Base-by-base conservation (phyloP, 1,140 invertebrate genomes). In the Grapholita molesta region DNA sequence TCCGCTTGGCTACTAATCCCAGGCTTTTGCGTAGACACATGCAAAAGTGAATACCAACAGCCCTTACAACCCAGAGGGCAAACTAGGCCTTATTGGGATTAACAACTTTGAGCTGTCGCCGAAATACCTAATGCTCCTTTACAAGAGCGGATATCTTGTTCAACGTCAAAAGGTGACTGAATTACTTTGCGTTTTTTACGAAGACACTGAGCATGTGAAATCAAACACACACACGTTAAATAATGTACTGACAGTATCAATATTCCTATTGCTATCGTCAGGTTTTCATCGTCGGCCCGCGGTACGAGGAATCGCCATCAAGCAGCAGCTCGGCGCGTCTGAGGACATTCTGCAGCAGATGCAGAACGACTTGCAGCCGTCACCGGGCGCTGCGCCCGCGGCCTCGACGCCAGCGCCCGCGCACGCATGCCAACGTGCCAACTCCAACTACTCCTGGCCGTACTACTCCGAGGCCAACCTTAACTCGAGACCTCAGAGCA, bases 271-370 rank as follows among this genome's bases (percentile, higher is more conserved):
- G n/a, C 1, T 48, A 12, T 1, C 3, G 23, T 9, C 69, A 92
- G 90, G 92, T 4, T 98, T 98, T 84, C 96, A 96, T 77, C 93
- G 96, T n/a, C 92, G 97, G 7, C 97, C 97, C 0, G 96, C 96
- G 0, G 97, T 98, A 1, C 93, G 96, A 0, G 93, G 93, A 18
- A 94, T 94, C 18, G 84, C 84, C 0, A 80, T 87, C 11, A 94
- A 94, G 75, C 92, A 93, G 12, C 93, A 95, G 35, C 95, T 96
- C 55, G 95, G 96, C 25, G 95, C 95, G 0, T 96, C 96, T 0
- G 95, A 95, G 38, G 96, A 97, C 77, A 96, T 97, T 9, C 86
- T 97, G 0, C 95, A 97, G 74, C 96, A 97, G 72, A 96, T 96
- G 93, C 95, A 96, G 84, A 94, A 94, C 57, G 95, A 96, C 76